A percentile compares a stretch with the other conserved stretches of the same genome.
Evolutionary conservation across 2,113 vertebrate species (phyloP).

Genomic region (Lamprotornis superbus): DNA sequence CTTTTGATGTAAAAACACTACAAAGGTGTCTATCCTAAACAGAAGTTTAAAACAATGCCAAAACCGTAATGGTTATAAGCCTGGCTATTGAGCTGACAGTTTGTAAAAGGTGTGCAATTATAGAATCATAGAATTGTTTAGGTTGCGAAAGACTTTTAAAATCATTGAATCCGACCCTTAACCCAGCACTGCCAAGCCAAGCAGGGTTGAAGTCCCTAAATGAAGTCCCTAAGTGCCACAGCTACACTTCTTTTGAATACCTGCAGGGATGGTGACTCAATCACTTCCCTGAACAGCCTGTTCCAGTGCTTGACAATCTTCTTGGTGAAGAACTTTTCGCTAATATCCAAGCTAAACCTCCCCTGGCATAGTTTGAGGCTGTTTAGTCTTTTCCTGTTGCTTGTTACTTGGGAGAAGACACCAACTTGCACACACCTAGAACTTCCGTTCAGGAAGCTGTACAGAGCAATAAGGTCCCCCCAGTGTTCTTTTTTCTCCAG

Average conservation of each 20-base stretch:
- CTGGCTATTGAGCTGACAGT: background rate
- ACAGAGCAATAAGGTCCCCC: background rate
- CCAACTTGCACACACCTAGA: accelerated
- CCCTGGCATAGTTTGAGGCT: background rate
- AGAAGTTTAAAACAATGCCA: background rate
- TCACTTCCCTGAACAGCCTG: background rate
- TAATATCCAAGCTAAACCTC: background rate
- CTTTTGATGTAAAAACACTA: background rate
- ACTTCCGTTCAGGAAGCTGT: background rate
- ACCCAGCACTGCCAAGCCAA: background rate
- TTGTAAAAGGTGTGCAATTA: background rate
- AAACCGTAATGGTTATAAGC: background rate
- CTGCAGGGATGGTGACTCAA: background rate
- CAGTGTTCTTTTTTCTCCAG: background rate
- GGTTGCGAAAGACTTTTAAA: background rate
- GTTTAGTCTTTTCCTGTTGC: accelerated
- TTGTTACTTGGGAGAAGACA: background rate
- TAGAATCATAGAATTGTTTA: background rate
- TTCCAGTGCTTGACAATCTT: background rate
- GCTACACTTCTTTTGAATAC: background rate
- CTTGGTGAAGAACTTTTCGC: background rate
- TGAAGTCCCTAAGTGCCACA: background rate
- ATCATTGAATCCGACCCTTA: background rate
- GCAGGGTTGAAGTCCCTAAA: background rate
- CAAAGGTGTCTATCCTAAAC: background rate